phyloP scores from a whole-genome alignment of 64 coral and sea anemone species.

The Anthopleura sola region DNA sequence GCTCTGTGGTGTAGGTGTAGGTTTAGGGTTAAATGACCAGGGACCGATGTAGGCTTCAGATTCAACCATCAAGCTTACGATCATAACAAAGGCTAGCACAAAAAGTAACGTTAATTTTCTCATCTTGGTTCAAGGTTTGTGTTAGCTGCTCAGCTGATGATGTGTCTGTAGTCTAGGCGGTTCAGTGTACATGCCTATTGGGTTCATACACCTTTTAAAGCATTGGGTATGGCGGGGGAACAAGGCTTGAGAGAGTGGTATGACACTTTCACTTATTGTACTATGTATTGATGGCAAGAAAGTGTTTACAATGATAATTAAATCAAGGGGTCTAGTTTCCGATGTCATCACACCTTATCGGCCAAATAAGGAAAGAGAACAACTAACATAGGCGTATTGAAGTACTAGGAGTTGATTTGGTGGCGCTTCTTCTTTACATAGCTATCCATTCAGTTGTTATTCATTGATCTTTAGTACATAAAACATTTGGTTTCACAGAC shows the following conservation, averaged over 20 bases:
- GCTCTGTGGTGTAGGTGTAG: no score
- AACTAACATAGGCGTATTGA: background rate
- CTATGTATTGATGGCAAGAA: slow-evolving; percentile 1
- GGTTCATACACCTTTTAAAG: slow-evolving; percentile 12
- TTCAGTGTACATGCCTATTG: background rate
- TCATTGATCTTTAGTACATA: background rate
- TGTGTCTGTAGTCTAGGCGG: background rate
- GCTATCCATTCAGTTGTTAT: background rate
- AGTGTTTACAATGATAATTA: slow-evolving; percentile 15
- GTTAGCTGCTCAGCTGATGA: background rate
- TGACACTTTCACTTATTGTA: slow-evolving; percentile 15
- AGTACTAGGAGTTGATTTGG: background rate
- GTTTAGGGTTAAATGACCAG: background rate
- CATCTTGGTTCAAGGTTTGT: background rate
- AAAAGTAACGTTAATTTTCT: background rate
- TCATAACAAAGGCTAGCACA: background rate
- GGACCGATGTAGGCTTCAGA: slow-evolving; percentile 9
- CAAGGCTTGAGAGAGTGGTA: background rate
- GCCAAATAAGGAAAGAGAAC: background rate
- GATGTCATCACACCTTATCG: slow-evolving; percentile 24
- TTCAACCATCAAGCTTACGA: background rate
- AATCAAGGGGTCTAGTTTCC: background rate
- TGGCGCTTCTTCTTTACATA: background rate
- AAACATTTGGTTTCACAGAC: no score
- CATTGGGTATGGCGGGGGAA: background rate